Conservation (phyloP, 2,888 invertebrate genomes). For the Cepaea hortensis region DNA sequence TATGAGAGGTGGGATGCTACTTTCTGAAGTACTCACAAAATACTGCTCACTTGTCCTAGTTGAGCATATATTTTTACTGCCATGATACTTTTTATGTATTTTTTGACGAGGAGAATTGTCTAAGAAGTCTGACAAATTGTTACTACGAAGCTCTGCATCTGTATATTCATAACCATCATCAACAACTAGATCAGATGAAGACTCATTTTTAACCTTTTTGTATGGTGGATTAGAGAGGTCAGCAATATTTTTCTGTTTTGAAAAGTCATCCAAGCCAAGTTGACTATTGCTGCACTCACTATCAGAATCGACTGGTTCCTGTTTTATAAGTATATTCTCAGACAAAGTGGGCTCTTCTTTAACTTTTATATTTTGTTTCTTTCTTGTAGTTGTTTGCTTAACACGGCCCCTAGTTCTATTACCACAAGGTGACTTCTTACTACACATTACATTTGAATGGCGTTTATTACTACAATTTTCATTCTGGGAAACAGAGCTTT, state of each 20-base stretch:
- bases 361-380: not conserved
- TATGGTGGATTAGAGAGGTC: not conserved
- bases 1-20: conserved; percentile 39
- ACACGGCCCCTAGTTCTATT: not conserved
- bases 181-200: not conserved
- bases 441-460: conserved; percentile 10
- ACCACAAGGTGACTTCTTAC: conserved; percentile 18
- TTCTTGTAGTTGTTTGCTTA: conserved; percentile 57
- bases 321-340: conserved; percentile 16
- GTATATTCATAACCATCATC: conserved; percentile 46
- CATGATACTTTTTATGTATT: conserved; percentile 21
- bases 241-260: conserved; percentile 11
- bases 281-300: conserved; percentile 9
- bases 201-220: conserved; percentile 25
- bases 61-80: not conserved
- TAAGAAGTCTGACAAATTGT: conserved; percentile 48
- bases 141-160: conserved; percentile 46
- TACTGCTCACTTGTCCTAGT: not conserved
- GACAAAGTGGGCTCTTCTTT: not conserved
- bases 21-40: not conserved
- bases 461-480: not conserved
- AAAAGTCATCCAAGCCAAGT: conserved; percentile 19
- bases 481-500: not conserved
- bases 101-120: conserved; percentile 46
- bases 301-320: conserved; percentile 35